Evolutionary conservation across 1,140 invertebrate genomes (phyloP), one percentile per base, ranked within the genome.

Genomic region (Berghia stephanieae): DNA sequence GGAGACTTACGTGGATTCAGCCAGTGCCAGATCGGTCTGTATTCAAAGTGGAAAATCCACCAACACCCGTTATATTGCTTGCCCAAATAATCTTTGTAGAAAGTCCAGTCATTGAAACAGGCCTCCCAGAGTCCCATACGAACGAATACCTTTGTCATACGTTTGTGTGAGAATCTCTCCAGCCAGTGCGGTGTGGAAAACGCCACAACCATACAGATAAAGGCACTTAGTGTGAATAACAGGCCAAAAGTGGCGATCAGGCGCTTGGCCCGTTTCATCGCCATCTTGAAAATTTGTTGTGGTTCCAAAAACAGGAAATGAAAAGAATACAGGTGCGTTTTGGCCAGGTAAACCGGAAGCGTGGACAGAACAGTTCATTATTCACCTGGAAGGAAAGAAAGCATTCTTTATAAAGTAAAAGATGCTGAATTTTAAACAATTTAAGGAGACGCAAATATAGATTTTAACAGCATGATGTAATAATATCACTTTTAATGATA

Each of bases 131-230:
- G 88, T 0, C 97, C 97, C 78, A 82, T 79, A 1, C 77, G 72
- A 81, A 96, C 95, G 85, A 99, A 99, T 71, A 92, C 91, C 77
- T 93, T 95, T 85, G 95, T 95, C 78, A 94, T 92, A 13, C 78
- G 66, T 77, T 94, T 92, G 77, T 82, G 57, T 13, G 68, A 72
- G 88, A 95, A 98, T 0, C 96, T 97, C 85, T 96, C 93, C 57
- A 98, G 93, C 97, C 97, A 99, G 87, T 98, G 98, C 0, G 97
- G 96, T 82, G 95, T 96, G 74, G 93, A 93, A 90, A 97, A 98
- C 3, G 96, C 93, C 73, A 97, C 93, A 3, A 96, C 87, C 74
- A 96, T 92, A 36, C 82, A 85, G 5, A 88, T 79, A 31, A 87
- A 83, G 8, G 83, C 85, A 70, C 90, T 24, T 34, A 84, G 44